Evolutionary conservation across 2,888 invertebrate species (phyloP).

Genomic region (Heliothis peltigera): DNA sequence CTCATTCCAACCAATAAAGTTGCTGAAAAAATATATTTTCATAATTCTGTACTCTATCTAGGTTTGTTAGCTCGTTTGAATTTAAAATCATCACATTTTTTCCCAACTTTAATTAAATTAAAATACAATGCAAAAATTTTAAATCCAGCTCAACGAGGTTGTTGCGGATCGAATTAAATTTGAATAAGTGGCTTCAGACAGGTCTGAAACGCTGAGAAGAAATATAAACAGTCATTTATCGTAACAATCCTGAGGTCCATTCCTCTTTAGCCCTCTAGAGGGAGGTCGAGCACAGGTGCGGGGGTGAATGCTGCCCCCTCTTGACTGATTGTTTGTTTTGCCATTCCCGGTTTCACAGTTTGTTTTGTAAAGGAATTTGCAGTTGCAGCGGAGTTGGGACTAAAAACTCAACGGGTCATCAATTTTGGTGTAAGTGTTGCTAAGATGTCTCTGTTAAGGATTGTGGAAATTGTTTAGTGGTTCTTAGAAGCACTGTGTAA

Average conservation of each 20-base stretch:
- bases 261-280: conserved; percentile 65
- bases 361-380: conserved; percentile 76
- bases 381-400: conserved; percentile 68
- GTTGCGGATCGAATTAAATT: conserved; percentile 75
- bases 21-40: conserved; percentile 39
- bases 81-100: conserved; percentile 59
- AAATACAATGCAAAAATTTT: conserved; percentile 61
- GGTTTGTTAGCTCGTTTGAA: conserved; percentile 58
- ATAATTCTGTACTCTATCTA: conserved; percentile 43
- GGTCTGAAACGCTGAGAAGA: conserved; percentile 72
- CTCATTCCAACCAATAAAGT: conserved; percentile 24
- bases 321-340: conserved; percentile 85
- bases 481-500: conserved; percentile 16
- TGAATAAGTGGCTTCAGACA: conserved; percentile 81
- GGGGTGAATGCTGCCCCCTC: conserved; percentile 63
- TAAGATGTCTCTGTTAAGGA: conserved; percentile 52
- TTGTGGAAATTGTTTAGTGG: conserved; percentile 32
- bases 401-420: conserved; percentile 62
- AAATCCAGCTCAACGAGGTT: conserved; percentile 58
- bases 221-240: conserved; percentile 87
- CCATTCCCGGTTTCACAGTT: conserved; percentile 68
- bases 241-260: conserved; percentile 76
- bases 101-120: conserved; percentile 60
- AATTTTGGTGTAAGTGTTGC: conserved; percentile 56
- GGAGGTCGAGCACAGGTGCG: conserved; percentile 78